phyloP scores from a whole-genome alignment of 2,888 invertebrate genomes.

The Palloptera scutellata region DNA sequence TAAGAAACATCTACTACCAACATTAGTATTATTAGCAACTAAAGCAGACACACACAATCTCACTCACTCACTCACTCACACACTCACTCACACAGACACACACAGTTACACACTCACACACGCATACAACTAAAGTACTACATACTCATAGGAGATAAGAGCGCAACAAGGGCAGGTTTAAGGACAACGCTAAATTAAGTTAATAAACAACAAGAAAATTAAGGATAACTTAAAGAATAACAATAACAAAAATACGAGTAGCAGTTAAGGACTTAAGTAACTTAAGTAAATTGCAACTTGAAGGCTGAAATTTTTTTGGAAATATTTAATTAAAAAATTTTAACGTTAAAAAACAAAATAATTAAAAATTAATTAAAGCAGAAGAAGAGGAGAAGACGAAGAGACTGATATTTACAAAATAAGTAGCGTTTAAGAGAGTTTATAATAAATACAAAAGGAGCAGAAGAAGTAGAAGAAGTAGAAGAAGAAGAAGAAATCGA shows the following conservation, averaged over 20 bases:
- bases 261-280: slow-evolving; percentile 14
- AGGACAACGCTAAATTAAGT: slow-evolving; percentile 47
- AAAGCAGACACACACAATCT: slow-evolving; percentile 20
- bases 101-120: slow-evolving; percentile 36
- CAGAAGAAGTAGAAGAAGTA: slow-evolving; percentile 7
- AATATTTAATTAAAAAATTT: slow-evolving; percentile 18
- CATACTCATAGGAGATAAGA: slow-evolving; percentile 22
- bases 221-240: slow-evolving; percentile 22
- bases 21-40: slow-evolving; percentile 42
- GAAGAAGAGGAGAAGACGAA: slow-evolving; percentile 38
- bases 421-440: slow-evolving; percentile 31
- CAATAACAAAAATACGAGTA: slow-evolving; percentile 13
- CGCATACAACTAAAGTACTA: slow-evolving; percentile 42
- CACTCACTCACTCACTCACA: slow-evolving; percentile 17
- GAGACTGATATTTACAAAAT: slow-evolving; percentile 54
- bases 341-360: slow-evolving; percentile 15
- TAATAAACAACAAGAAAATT: slow-evolving; percentile 16
- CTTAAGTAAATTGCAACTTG: slow-evolving; percentile 51
- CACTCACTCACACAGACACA: slow-evolving; percentile 27
- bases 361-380: slow-evolving; percentile 19
- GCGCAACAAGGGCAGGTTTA: slow-evolving; percentile 50
- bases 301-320: slow-evolving; percentile 48
- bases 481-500: no score
- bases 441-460: slow-evolving; percentile 18
- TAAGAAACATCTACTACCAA: slow-evolving; percentile 33